These are phyloP conservation scores for Misgurnus mizolepis DNA, from an alignment of 2,113 vertebrate species.

Conservation along the genomic window DNA sequence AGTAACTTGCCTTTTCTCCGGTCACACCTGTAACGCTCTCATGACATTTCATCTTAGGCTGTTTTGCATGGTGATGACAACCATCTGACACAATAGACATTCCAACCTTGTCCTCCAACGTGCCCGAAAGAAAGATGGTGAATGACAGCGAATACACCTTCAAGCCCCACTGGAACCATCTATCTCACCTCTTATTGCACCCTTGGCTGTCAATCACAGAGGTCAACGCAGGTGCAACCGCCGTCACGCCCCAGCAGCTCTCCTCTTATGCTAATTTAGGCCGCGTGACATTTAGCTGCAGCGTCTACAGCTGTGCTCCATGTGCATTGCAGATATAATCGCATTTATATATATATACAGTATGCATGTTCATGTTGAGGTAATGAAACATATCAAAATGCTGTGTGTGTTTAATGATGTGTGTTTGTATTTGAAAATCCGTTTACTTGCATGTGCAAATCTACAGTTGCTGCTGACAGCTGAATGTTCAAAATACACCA, in stretches of 20 bases:
- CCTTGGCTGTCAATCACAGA: constrained; percentile 51
- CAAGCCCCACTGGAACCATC: constrained; percentile 26
- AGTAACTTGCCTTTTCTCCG: not conserved
- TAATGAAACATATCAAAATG: constrained; percentile 45
- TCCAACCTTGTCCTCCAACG: constrained; percentile 1
- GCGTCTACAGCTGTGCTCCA: constrained; percentile 41
- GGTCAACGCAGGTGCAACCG: constrained; percentile 32
- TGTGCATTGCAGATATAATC: not conserved
- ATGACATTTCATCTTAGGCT: constrained; percentile 15
- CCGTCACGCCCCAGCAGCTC: constrained; percentile 40
- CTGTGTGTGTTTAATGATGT: constrained; percentile 45
- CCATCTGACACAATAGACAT: constrained; percentile 14
- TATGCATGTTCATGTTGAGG: constrained; percentile 27
- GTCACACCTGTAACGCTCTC: constrained; percentile 21
- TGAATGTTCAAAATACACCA: constrained; percentile 16
- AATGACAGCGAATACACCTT: constrained; percentile 53
- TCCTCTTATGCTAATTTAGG: constrained; percentile 51
- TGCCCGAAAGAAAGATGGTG: constrained; percentile 41
- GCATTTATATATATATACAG: not conserved
- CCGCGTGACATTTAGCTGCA: constrained; percentile 50
- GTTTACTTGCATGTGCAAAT: constrained; percentile 10
- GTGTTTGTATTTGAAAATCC: constrained; percentile 8
- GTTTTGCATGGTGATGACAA: constrained; percentile 35
- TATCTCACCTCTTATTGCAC: constrained; percentile 50
- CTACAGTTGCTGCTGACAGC: not conserved